These are phyloP conservation scores for Whitmania pigra DNA, from an alignment of 1,140 invertebrate species.

Conservation along the genomic window DNA sequence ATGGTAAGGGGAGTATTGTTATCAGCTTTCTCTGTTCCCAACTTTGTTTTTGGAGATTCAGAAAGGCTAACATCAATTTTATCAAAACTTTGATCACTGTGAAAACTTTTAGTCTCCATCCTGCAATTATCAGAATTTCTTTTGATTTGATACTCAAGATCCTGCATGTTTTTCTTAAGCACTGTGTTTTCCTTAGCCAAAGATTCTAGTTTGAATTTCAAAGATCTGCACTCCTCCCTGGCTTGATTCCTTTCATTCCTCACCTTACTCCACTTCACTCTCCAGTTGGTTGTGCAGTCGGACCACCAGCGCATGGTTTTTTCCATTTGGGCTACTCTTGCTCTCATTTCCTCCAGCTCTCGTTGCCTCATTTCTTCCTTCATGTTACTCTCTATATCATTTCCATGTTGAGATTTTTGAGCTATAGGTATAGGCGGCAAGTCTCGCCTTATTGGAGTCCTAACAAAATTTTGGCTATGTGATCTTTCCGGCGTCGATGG, in stretches of 20 bases:
- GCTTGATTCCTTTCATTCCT: constrained; percentile 38
- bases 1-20: neutral
- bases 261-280: constrained; percentile 91
- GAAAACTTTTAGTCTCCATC: constrained; percentile 1
- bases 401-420: constrained; percentile 3
- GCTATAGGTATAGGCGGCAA: constrained; percentile 20
- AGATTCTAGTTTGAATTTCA: constrained; percentile 64
- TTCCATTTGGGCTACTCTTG: constrained; percentile 86
- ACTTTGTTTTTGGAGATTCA: constrained; percentile 4
- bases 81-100: neutral
- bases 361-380: constrained; percentile 47
- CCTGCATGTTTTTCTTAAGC: constrained; percentile 2
- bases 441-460: constrained; percentile 20
- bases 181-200: constrained; percentile 55
- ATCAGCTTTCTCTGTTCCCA: neutral
- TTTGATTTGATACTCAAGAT: constrained; percentile 13
- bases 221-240: constrained; percentile 66
- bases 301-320: constrained; percentile 98
- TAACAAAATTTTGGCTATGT: constrained; percentile 13
- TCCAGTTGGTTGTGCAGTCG: constrained; percentile 75
- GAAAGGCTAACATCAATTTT: neutral
- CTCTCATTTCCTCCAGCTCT: constrained; percentile 77
- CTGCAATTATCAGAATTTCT: neutral
- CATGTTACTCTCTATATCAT: constrained; percentile 38
- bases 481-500: constrained; percentile 14